Evolutionary conservation across 1,140 invertebrate genomes (phyloP), one percentile per base, ranked within the genome.

Genomic region (Drosophila tristis): DNA sequence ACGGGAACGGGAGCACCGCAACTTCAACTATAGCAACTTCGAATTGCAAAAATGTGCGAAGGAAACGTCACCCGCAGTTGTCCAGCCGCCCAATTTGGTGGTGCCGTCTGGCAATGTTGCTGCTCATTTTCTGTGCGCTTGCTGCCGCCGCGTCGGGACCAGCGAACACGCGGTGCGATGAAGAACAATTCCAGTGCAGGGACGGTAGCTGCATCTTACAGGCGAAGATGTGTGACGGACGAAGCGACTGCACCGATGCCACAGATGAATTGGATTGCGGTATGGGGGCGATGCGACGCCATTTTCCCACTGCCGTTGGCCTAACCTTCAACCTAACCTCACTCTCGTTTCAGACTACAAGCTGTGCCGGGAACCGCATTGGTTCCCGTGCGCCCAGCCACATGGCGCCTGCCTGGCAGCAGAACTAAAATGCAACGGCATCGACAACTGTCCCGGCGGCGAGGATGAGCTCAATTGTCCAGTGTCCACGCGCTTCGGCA

Each of bases 221-320:
- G 1, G 89, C 93, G 51, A 96, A 95, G 94, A 91, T 92, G 58
- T 96, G 96, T 90, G 95, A 96, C 81, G 93, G 94, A 15, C 58
- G 49, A 1, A 91, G 93, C 53, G 95, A 96, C 90, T 96, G 96
- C 90, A 73, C 77, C 0, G 96, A 96, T 81, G 93, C 92, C 43
- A 94, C 93, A 51, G 96, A 96, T 90, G 96, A 96, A 92, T 60
- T 92, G 47, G 81, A 94, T 56, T 96, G 95, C 84, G 93, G 95
- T 95, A 92, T 16, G 16, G 92, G 92, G 13, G 16, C 26, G 31
- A 8, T 8, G 8, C 31, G 8, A 13, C 11, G 11, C 35, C 4
- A 13, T 39, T 13, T 39, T 39, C 16, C 16, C 16, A 16, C 16
- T 0, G 15, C 47, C 48, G 4, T 8, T 2, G n/a, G 31, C 16